Evolutionary conservation across 2,888 invertebrate genomes (phyloP).

Genomic region (Candidula unifasciata): DNA sequence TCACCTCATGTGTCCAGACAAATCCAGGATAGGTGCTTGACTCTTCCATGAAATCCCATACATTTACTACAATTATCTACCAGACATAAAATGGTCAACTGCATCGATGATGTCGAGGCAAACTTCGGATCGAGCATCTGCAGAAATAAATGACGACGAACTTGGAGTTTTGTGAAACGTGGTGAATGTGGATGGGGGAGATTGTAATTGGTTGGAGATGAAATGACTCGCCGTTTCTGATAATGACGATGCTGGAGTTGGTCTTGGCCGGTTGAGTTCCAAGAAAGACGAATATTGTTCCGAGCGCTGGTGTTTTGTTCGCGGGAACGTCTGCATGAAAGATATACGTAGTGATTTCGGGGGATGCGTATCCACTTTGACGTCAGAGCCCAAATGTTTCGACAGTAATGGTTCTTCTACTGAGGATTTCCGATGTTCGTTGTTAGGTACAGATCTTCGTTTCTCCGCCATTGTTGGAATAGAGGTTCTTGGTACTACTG

Average conservation of each 20-base stretch:
- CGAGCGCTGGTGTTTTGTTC: constrained; percentile 24
- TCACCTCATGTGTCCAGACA: too few species aligned
- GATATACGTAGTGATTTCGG: neutral
- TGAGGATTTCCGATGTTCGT: constrained; percentile 1
- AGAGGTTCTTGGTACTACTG: neutral
- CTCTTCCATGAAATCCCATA: too few species aligned
- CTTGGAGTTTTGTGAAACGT: constrained; percentile 47
- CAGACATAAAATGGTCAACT: too few species aligned
- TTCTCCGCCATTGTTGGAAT: constrained; percentile 1
- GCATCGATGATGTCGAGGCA: too few species aligned
- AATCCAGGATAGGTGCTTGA: too few species aligned
- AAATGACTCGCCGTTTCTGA: constrained; percentile 35
- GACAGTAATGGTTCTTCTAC: constrained; percentile 28
- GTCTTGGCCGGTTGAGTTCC: neutral
- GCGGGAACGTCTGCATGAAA: constrained; percentile 39
- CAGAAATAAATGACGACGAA: constrained; percentile 47
- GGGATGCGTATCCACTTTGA: neutral
- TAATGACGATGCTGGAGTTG: constrained; percentile 2
- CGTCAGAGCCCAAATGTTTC: neutral
- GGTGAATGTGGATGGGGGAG: constrained; percentile 10
- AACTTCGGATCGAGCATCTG: constrained; percentile 54
- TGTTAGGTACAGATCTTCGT: neutral
- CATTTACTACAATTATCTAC: too few species aligned
- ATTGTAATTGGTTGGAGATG: constrained; percentile 5
- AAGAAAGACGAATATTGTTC: neutral